phyloP scores from a whole-genome alignment of 2,113 vertebrate genomes.

The Ardeotis arabs region DNA sequence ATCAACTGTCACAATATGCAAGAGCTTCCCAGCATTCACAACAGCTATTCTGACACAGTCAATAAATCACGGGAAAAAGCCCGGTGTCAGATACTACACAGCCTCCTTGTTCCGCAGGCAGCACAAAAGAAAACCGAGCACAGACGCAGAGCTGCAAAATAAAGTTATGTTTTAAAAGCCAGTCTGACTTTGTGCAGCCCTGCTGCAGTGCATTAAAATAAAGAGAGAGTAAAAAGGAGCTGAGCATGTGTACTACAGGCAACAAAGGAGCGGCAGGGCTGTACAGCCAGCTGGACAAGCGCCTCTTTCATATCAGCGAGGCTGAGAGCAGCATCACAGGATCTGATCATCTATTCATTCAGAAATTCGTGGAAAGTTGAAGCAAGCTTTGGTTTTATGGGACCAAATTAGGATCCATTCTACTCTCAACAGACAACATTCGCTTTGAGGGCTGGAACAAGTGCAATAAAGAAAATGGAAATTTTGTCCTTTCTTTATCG shows the following conservation, averaged over 20 bases:
- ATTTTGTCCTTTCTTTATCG: background rate
- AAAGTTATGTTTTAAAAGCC: slow-evolving; percentile 43
- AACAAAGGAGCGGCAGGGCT: slow-evolving; percentile 5
- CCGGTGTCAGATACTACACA: slow-evolving; percentile 56
- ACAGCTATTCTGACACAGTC: slow-evolving; percentile 71
- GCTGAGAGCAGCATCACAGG: slow-evolving; percentile 8
- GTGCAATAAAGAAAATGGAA: background rate
- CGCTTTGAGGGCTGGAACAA: background rate
- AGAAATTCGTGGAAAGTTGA: slow-evolving; percentile 40
- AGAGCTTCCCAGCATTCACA: slow-evolving; percentile 68
- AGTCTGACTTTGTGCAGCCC: background rate
- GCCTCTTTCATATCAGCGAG: background rate
- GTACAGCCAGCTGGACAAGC: background rate
- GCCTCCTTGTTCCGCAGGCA: slow-evolving; percentile 41
- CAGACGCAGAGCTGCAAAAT: slow-evolving; percentile 35
- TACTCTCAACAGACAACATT: background rate
- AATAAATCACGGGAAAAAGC: slow-evolving; percentile 71
- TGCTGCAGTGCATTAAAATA: slow-evolving; percentile 6
- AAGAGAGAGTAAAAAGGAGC: slow-evolving; percentile 23
- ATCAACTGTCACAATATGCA: slow-evolving; percentile 67
- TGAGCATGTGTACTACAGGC: background rate
- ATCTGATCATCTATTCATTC: slow-evolving; percentile 15
- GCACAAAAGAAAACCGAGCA: slow-evolving; percentile 59
- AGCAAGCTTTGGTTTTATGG: slow-evolving; percentile 53
- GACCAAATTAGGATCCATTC: slow-evolving; percentile 55